A percentile compares a stretch with the other conserved stretches of the same genome.
These are phyloP conservation scores for Lingula anatina DNA, from an alignment of 2,888 invertebrate genomes.

Conservation along the genomic window DNA sequence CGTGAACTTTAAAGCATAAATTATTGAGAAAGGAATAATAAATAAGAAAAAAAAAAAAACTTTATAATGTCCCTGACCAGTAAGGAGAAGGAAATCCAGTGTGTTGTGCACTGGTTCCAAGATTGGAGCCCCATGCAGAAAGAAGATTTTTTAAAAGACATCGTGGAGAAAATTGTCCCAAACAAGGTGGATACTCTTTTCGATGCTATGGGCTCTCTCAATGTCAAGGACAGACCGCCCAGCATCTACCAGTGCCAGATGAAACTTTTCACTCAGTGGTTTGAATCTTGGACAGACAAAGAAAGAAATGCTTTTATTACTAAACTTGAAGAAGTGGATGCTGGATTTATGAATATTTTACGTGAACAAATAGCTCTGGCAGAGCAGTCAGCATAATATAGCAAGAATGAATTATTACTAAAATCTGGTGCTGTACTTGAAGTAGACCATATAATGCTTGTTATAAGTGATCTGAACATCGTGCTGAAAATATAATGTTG, in stretches of 20 bases:
- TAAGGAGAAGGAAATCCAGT: conserved; percentile 35
- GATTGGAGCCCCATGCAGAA: conserved; percentile 37
- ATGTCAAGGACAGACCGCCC: conserved; percentile 44
- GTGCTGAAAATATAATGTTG: no score
- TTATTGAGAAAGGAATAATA: no score
- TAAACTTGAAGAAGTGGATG: conserved; percentile 37
- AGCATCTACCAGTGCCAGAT: conserved; percentile 53
- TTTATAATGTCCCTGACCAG: conserved; percentile 2
- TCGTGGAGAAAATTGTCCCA: conserved; percentile 39
- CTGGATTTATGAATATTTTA: conserved; percentile 45
- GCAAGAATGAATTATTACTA: no score
- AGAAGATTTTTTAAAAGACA: conserved; percentile 34
- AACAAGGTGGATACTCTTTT: conserved; percentile 33
- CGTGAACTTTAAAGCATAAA: no score
- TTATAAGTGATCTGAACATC: no score
- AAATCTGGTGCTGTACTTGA: no score
- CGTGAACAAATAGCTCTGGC: no score
- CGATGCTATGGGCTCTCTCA: conserved; percentile 33
- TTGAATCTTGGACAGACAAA: conserved; percentile 44
- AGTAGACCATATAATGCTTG: no score
- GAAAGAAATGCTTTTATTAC: conserved; percentile 40
- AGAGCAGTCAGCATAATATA: no score
- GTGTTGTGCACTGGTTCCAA: conserved; percentile 40
- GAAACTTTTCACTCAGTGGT: conserved; percentile 52
- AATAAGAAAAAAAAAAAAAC: no score